These are phyloP conservation scores for Stramonita haemastoma DNA, from an alignment of 2,888 invertebrate species.

Conservation along the genomic window DNA sequence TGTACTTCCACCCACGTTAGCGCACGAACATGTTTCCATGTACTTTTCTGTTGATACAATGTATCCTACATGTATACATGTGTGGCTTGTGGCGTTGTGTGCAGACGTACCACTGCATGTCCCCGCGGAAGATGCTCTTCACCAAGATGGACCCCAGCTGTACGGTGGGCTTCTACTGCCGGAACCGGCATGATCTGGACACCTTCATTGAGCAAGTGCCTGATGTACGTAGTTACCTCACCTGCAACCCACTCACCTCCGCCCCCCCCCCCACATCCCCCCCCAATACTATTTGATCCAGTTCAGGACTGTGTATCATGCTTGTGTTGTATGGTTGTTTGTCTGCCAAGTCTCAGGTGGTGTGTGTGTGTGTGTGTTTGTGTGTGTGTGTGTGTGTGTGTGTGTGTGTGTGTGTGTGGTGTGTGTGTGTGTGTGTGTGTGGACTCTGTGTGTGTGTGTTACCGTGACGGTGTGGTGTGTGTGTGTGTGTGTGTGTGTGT, in stretches of 20 bases:
- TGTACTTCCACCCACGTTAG: not conserved
- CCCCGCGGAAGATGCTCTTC: constrained; percentile 90
- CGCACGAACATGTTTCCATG: not conserved
- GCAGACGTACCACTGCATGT: constrained; percentile 89
- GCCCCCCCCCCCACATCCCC: too few relatives aligned
- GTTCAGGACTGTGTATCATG: too few relatives aligned
- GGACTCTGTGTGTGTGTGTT: too few relatives aligned
- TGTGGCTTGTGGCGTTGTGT: constrained; percentile 5
- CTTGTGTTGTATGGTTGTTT: not conserved
- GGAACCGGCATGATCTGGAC: constrained; percentile 86
- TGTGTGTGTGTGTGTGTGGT: too few relatives aligned
- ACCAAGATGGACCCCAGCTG: constrained; percentile 95
- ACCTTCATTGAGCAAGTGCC: constrained; percentile 81
- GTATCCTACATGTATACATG: not conserved
- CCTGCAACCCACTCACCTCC: too few relatives aligned
- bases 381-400: too few relatives aligned
- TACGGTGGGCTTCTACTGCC: constrained; percentile 92
- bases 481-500: too few relatives aligned
- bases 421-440: too few relatives aligned
- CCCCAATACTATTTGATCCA: too few relatives aligned
- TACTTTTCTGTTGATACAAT: not conserved
- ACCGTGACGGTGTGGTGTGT: too few relatives aligned
- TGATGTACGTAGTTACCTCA: constrained; percentile 61
- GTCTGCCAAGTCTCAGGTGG: not conserved
- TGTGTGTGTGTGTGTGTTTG: not conserved